Evolutionary conservation across 2,888 invertebrate genomes (phyloP).

Genomic region (Dryobotodes eremita): DNA sequence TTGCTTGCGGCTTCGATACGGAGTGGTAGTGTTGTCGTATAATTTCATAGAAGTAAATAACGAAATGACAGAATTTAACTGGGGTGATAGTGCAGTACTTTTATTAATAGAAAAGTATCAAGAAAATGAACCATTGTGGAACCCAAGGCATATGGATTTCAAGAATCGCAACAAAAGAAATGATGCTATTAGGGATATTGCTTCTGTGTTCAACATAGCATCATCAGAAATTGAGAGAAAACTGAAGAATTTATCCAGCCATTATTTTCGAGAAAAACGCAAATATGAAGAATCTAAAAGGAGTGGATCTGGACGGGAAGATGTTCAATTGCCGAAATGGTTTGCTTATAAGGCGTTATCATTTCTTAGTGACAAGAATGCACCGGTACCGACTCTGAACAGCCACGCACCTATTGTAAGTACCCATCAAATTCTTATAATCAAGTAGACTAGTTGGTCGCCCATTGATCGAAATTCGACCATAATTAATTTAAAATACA

Average conservation of each 20-base stretch:
- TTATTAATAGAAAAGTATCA: slow-evolving; percentile 68
- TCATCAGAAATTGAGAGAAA: slow-evolving; percentile 63
- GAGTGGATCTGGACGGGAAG: slow-evolving; percentile 55
- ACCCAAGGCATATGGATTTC: slow-evolving; percentile 63
- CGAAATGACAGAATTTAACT: slow-evolving; percentile 64
- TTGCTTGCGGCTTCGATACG: slow-evolving; percentile 59
- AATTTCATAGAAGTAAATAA: slow-evolving; percentile 48
- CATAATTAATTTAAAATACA: slow-evolving; percentile 51
- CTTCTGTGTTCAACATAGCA: slow-evolving; percentile 64
- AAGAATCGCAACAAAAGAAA: slow-evolving; percentile 66
- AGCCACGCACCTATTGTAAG: slow-evolving; percentile 53
- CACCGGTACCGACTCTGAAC: slow-evolving; percentile 48
- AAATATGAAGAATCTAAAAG: slow-evolving; percentile 64
- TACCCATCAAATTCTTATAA: slow-evolving; percentile 53
- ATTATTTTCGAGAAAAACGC: slow-evolving; percentile 59
- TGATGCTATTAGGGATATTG: slow-evolving; percentile 62
- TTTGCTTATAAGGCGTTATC: slow-evolving; percentile 62
- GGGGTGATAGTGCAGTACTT: slow-evolving; percentile 64
- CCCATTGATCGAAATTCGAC: slow-evolving; percentile 50
- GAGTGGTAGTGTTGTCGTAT: slow-evolving; percentile 60
- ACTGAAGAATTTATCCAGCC: slow-evolving; percentile 57
- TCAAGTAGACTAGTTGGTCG: too few species aligned
- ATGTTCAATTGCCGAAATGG: slow-evolving; percentile 61
- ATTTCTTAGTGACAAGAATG: slow-evolving; percentile 57
- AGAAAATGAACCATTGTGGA: slow-evolving; percentile 64